A percentile compares a stretch with the other conserved stretches of the same genome.
Evolutionary conservation across 2,888 invertebrate genomes (phyloP).

Genomic region (Acleris cristana): DNA sequence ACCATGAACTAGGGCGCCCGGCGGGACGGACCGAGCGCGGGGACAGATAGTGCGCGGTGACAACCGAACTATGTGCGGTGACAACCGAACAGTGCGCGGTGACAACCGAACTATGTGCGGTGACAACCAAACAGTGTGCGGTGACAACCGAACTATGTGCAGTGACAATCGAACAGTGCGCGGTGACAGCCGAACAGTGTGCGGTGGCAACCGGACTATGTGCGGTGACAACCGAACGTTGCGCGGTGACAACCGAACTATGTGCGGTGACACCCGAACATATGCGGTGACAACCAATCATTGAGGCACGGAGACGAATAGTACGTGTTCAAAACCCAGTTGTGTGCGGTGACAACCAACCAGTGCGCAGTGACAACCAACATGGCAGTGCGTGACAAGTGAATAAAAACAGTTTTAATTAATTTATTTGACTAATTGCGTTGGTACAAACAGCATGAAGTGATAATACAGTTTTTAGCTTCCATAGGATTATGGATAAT

Average conservation of each 20-base stretch:
- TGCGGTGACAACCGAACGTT: not conserved
- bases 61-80: not conserved
- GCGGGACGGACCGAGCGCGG: slow-evolving; percentile 43
- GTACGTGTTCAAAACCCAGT: too few species aligned
- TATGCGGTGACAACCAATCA: not conserved
- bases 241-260: too few species aligned
- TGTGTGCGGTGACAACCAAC: not conserved
- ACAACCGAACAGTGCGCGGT: not conserved
- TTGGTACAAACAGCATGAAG: slow-evolving; percentile 33
- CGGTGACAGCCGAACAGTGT: not conserved
- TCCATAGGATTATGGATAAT: slow-evolving; percentile 23
- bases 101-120: not conserved
- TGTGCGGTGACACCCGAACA: not conserved
- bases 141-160: not conserved
- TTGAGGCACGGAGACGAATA: too few species aligned
- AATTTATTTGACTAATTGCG: slow-evolving; percentile 30
- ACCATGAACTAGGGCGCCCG: slow-evolving; percentile 53
- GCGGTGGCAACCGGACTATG: not conserved
- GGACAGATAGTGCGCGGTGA: not conserved
- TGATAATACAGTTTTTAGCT: slow-evolving; percentile 28
- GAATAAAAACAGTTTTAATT: slow-evolving; percentile 20
- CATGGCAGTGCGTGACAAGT: slow-evolving; percentile 34
- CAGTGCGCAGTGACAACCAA: not conserved
- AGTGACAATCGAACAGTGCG: not conserved
- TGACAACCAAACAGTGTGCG: not conserved